phyloP scores from a whole-genome alignment of 1,140 invertebrate species.

The Cylas formicarius region DNA sequence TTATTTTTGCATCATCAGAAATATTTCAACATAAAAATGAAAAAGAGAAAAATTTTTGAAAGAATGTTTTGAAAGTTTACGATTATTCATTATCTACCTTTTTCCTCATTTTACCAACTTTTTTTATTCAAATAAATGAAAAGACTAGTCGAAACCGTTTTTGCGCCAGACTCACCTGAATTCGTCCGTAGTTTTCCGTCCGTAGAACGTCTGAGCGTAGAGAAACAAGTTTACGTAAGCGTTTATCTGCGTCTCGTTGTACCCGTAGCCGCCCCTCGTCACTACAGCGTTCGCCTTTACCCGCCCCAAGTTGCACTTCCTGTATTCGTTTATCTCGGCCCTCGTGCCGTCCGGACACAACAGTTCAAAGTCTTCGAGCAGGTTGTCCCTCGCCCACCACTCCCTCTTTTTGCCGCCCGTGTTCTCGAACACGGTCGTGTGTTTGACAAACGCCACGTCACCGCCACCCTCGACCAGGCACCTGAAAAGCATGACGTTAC shows the following conservation, averaged over 20 bases:
- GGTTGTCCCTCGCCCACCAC: constrained; percentile 88
- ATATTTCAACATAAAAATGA: constrained; percentile 7
- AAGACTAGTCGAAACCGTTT: no score
- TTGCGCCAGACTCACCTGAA: constrained; percentile 56
- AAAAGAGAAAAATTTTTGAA: constrained; percentile 3
- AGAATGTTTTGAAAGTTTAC: neutral
- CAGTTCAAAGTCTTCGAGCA: constrained; percentile 88
- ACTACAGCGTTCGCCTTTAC: constrained; percentile 90
- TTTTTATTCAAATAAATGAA: no score
- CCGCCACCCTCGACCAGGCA: constrained; percentile 93
- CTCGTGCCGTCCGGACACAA: constrained; percentile 89
- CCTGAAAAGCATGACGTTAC: no score
- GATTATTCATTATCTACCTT: constrained; percentile 1
- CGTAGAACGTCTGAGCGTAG: constrained; percentile 87
- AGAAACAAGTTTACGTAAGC: constrained; percentile 81
- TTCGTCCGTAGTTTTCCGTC: constrained; percentile 73
- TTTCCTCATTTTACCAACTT: no score
- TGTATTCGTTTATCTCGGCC: constrained; percentile 69
- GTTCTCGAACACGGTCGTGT: constrained; percentile 85
- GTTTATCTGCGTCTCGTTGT: constrained; percentile 74
- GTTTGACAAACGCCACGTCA: constrained; percentile 90
- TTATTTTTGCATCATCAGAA: neutral
- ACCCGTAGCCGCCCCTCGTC: constrained; percentile 63
- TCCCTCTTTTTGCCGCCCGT: constrained; percentile 82
- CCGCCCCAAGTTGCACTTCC: constrained; percentile 80